Percentiles rank a stretch among this genome's conserved stretches.
phyloP scores from a whole-genome alignment of 2,888 invertebrate genomes.

The Pachliopta kotzebuea region DNA sequence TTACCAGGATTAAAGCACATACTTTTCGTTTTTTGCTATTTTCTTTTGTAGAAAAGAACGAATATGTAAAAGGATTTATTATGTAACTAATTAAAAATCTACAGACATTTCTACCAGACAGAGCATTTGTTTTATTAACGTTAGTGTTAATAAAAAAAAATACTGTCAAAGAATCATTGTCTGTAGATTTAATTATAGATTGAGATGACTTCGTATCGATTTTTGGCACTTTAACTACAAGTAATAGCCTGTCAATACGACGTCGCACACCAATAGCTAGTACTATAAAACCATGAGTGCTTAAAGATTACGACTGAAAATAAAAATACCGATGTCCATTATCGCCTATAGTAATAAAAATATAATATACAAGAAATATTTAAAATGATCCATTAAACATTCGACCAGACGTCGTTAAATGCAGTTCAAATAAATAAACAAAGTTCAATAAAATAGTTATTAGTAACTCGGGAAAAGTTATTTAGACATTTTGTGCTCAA shows the following conservation, averaged over 20 bases:
- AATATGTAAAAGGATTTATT: too few relatives aligned
- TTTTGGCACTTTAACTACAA: not conserved
- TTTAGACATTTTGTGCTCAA: not conserved
- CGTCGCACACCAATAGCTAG: slow-evolving; percentile 4
- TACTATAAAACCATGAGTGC: slow-evolving; percentile 25
- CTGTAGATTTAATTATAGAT: not conserved
- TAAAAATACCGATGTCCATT: slow-evolving; percentile 27
- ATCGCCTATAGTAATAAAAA: slow-evolving; percentile 27
- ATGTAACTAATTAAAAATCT: too few relatives aligned
- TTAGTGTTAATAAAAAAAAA: too few relatives aligned
- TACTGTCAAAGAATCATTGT: too few relatives aligned
- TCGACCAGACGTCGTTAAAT: slow-evolving; percentile 7
- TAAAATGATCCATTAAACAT: slow-evolving; percentile 19
- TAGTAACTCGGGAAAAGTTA: not conserved
- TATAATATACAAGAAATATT: slow-evolving; percentile 15
- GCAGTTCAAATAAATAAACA: not conserved
- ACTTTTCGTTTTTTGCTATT: too few relatives aligned
- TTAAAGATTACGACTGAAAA: slow-evolving; percentile 17
- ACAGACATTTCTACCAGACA: too few relatives aligned
- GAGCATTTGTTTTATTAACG: too few relatives aligned
- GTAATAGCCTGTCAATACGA: not conserved
- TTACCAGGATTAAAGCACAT: too few relatives aligned
- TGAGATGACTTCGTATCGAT: not conserved
- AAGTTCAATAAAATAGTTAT: not conserved
- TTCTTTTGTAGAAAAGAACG: too few relatives aligned